Base-by-base conservation (phyloP, 2,113 vertebrate species). In the Falco punctatus region DNA sequence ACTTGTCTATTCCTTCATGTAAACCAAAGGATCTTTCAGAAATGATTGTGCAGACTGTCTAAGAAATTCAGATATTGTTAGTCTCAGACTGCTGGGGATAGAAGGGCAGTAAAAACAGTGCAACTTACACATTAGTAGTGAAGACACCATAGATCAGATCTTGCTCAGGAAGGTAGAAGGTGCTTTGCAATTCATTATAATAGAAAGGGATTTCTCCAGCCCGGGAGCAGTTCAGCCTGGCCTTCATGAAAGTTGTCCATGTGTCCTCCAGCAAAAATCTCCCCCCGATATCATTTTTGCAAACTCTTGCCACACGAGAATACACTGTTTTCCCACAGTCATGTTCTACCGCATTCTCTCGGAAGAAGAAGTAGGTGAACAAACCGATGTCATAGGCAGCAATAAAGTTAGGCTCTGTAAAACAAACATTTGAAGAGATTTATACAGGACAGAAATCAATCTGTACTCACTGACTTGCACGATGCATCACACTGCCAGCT, bases 231-330 rank as follows among this genome's bases (percentile, higher is more conserved):
- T 99, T 99, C 89, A 99, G 98, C 42, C 99, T 97, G 55, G 99
- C 99, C 94, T 99, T 99, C 98, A 98, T 99, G 95, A 99, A 99
- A 3, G 99, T 99, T 51, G 99, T 99, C 99, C 99, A 99, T 0
- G 99, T 99, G 97, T 99, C 99, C 95, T 99, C 99, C 94, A 99
- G 98, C 95, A 99, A 96, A 97, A 99, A 99, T 73, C 98, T 98
- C 11, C 99, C 99, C 12, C 99, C 99, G 1, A 99, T 98, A 52
- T 99, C 99, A 12, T 99, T 99, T 98, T 99, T 99, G 93, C 99
- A 99, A 90, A 99, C 99, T 1, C 99, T 98, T 27, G 98, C 99
- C 97, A 99, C 99, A 2, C 99, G 98, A 21, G 99, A 99, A 94
- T 99, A 99, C 72, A 99, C 98, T 0, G 98, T 99, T 93, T 98